Conservation (phyloP, 2,888 invertebrate genomes). For the Myathropa florea region DNA sequence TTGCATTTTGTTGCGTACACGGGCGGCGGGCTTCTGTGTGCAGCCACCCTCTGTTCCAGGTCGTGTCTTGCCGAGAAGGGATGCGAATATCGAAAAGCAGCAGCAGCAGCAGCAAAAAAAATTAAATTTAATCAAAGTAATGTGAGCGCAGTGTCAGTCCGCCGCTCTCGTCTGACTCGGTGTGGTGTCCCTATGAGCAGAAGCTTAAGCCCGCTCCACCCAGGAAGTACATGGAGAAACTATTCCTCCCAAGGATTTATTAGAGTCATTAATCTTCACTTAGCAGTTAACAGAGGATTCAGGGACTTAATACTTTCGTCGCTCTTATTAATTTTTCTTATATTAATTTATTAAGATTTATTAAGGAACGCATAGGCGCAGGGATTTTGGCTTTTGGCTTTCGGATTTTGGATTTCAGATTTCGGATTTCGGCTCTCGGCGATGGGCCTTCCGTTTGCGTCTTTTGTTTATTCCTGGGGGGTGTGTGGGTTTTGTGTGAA, state of each 20-base stretch:
- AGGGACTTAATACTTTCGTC: conserved; percentile 69
- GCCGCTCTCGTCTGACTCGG: conserved; percentile 34
- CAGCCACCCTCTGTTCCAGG: conserved; percentile 7
- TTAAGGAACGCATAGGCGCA: conserved; percentile 46
- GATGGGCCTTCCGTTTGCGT: conserved; percentile 27
- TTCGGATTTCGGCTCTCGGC: conserved; percentile 25
- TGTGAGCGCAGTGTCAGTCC: conserved; percentile 44
- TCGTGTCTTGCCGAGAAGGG: conserved; percentile 12
- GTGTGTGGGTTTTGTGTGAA: neutral
- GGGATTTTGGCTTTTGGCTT: conserved; percentile 32
- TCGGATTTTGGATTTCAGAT: neutral
- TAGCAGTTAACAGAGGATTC: conserved; percentile 70
- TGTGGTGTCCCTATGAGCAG: neutral
- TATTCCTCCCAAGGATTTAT: conserved; percentile 77
- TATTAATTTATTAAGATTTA: conserved; percentile 72
- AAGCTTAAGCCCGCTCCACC: conserved; percentile 4
- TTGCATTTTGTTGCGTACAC: conserved; percentile 58
- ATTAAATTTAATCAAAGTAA: conserved; percentile 71
- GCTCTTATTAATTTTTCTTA: conserved; percentile 71
- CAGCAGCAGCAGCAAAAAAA: conserved; percentile 23
- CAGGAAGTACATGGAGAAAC: conserved; percentile 56
- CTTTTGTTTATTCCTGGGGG: conserved; percentile 9
- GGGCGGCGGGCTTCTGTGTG: neutral
- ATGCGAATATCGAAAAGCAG: conserved; percentile 23
- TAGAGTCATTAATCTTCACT: conserved; percentile 80